These are phyloP conservation scores for Bradypodion pumilum DNA, from an alignment of 2,797 vertebrate species.

Conservation along the genomic window DNA sequence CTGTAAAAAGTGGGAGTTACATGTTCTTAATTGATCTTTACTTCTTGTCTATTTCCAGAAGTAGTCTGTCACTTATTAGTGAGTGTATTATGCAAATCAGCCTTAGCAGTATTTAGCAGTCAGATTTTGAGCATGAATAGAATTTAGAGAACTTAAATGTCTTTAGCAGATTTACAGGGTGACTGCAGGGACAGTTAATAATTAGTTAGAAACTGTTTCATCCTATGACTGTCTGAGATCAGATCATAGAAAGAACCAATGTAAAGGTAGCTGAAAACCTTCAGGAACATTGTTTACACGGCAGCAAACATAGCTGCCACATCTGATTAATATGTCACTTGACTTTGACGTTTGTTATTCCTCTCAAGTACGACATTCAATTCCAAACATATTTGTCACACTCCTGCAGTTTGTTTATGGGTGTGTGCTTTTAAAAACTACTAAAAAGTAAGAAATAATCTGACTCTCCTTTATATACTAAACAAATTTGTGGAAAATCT, in stretches of 20 bases:
- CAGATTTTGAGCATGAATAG: slow-evolving; percentile 10
- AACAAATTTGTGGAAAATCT: background rate
- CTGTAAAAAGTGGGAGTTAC: slow-evolving; percentile 19
- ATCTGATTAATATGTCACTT: too few species aligned
- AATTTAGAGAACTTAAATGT: slow-evolving; percentile 11
- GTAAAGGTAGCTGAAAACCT: background rate
- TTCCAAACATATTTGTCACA: background rate
- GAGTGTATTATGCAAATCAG: slow-evolving; percentile 14
- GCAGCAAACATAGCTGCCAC: background rate
- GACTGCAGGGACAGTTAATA: slow-evolving; percentile 3
- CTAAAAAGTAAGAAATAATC: background rate
- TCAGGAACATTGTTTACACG: background rate
- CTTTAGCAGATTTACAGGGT: background rate
- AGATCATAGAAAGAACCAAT: background rate
- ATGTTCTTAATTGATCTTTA: slow-evolving; percentile 11
- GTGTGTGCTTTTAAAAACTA: background rate
- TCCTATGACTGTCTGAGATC: background rate
- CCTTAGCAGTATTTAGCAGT: slow-evolving; percentile 1
- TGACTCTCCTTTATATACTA: background rate
- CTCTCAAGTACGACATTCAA: background rate
- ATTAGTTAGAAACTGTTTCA: slow-evolving; percentile 6
- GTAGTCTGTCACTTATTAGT: slow-evolving; percentile 17
- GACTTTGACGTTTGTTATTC: too few species aligned
- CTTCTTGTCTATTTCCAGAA: slow-evolving; percentile 24
- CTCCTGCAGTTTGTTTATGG: background rate